phyloP scores from a whole-genome alignment of 2,888 invertebrate species.

The Shargacucullia verbasci region DNA sequence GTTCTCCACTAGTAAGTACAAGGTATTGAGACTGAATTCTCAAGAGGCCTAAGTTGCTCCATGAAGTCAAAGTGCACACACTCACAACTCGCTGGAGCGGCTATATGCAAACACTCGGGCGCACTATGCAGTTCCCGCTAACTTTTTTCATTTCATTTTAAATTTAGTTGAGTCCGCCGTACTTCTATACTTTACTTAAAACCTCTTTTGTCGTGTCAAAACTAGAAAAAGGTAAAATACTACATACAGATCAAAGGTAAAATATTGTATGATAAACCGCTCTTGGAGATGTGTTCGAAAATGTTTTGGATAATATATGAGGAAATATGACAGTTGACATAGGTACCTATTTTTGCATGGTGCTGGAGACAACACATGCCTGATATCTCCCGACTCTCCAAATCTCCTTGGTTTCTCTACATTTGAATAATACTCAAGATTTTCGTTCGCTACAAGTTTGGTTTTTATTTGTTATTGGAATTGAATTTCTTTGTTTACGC shows the following conservation, averaged over 20 bases:
- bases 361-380: no score
- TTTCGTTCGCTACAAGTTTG: no score
- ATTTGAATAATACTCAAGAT: no score
- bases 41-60: slow-evolving; percentile 61
- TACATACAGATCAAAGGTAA: slow-evolving; percentile 4
- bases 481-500: no score
- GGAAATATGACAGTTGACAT: no score
- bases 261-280: no score
- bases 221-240: slow-evolving; percentile 26
- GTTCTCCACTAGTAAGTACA: slow-evolving; percentile 22
- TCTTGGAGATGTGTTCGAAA: no score
- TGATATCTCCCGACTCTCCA: no score
- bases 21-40: slow-evolving; percentile 44
- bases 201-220: slow-evolving; percentile 29
- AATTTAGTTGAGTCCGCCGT: slow-evolving; percentile 51
- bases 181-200: slow-evolving; percentile 36
- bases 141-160: slow-evolving; percentile 77
- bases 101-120: slow-evolving; percentile 70
- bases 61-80: slow-evolving; percentile 63
- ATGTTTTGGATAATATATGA: no score
- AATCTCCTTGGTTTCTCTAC: no score
- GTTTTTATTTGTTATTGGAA: no score
- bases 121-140: slow-evolving; percentile 55
- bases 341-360: no score
- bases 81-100: slow-evolving; percentile 61